Base-by-base conservation (phyloP, 2,888 invertebrate genomes). In the Heliconius erato region DNA sequence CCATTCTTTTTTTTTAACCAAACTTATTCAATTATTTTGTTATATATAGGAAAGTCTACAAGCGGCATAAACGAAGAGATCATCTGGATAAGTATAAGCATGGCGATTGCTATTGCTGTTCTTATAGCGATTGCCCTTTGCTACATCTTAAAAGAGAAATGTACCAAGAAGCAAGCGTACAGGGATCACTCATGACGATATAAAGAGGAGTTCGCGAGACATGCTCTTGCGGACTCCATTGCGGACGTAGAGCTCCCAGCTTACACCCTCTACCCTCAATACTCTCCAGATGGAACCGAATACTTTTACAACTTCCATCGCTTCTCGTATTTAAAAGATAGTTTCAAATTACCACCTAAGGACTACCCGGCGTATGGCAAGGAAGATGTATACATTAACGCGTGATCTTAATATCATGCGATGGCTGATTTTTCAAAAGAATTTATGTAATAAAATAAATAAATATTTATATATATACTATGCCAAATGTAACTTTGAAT, bases 1-100 rank as follows among this genome's bases (percentile, higher is more conserved):
- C 16, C 49, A 16, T 14, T 49, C 2, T 16, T 16, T 49, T 19
- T 54, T 19, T 54, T 54, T 54, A 54, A 54, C 40, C 9, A 2
- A 40, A 40, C 19, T 54, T 54, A 54, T 54, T 54, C 19, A 16
- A 14, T 49, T 16, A 49, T 49, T 5, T 49, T 49, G 16, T 49
- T 49, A 85, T 82, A 84, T 85, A 85, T n/a, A 98, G 98, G 98
- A 82, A 97, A 98, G 88, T 98, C 98, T 49, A 97, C 98, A 90
- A 98, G 98, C 88, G 98, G 98, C 83, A 98, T 98, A 92, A 98
- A 98, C 93, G 98, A 98, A 92, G 98, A 98, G 93, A 98, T 98
- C 87, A 98, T 98, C 91, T 98, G 98, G 98, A 98, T 98, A 89
- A 98, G 98, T 94, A 98, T 98, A 92, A 98, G 98, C 80, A 98